Percentiles rank a stretch among this genome's conserved stretches.
phyloP scores from a whole-genome alignment of 2,797 vertebrate species.

The Peromyscus nudipes region DNA sequence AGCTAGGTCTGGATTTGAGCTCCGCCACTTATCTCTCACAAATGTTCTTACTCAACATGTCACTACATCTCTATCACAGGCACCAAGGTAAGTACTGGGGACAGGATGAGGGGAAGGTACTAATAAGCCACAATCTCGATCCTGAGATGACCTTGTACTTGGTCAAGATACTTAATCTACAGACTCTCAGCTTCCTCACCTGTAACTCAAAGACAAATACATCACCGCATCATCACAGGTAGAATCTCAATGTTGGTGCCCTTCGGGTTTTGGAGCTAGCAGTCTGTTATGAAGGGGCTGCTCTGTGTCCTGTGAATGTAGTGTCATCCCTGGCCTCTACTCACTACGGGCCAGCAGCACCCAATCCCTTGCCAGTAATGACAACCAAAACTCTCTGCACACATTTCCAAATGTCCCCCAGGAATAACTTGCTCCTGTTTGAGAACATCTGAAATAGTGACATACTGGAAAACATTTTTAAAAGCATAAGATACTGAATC shows the following conservation, averaged over 20 bases:
- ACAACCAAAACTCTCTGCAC: neutral
- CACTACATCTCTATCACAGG: neutral
- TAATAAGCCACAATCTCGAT: slow-evolving; percentile 11
- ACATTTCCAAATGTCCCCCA: neutral
- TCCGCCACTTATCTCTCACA: neutral
- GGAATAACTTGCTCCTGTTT: neutral
- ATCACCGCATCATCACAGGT: neutral
- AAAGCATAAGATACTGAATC: slow-evolving; percentile 47
- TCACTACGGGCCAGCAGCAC: neutral
- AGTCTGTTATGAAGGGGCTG: neutral
- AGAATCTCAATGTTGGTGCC: neutral
- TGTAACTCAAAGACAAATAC: neutral
- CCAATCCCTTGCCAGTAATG: neutral
- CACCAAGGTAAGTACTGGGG: neutral
- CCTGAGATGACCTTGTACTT: slow-evolving; percentile 2
- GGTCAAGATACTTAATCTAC: neutral
- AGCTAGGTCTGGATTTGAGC: neutral
- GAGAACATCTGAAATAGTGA: slow-evolving; percentile 62
- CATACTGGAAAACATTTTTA: slow-evolving; percentile 60
- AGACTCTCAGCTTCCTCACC: neutral
- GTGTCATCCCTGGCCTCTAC: neutral
- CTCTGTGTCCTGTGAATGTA: neutral
- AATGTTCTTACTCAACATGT: neutral
- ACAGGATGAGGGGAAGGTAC: neutral
- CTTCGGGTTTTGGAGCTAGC: neutral